Base-by-base conservation (phyloP, 2,888 invertebrate species). In the Drosophila subsilvestris region DNA sequence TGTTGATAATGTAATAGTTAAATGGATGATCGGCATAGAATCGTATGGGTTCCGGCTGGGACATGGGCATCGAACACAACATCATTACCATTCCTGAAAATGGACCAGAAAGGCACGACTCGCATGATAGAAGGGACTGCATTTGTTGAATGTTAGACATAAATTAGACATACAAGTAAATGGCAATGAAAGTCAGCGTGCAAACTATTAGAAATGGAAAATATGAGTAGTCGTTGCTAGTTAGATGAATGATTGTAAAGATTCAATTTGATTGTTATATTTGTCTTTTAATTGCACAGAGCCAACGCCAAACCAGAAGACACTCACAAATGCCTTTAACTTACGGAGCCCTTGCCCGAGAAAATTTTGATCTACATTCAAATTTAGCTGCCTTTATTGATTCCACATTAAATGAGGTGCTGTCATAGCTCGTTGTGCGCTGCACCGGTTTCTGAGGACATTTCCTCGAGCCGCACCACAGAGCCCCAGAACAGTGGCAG, bases 401-500 rank as follows among this genome's bases (percentile, higher is more conserved):
- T 54, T 27, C n/a, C 49, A 71, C 45, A 50, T 18, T 48, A 22
- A 59, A 58, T 37, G 43, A 18, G 37, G 14, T 47, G 27, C 25
- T 48, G 43, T 82, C 53, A 85, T 37, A 85, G 74, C 60, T 85
- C 85, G 44, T 80, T 79, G 47, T 78, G 87, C 32, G 77, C 60
- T 55, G 43, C 66, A 76, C 51, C 56, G 55, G 50, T 14, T 48
- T 49, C 55, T 14, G 62, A 2, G 3, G 66, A 2, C 25, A 51
- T 58, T 49, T n/a, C 80, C 25, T 71, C 59, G 32, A 77, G 69
- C 22, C 43, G 74, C 56, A 66, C 53, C 42, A 84, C 70, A 29
- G 84, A 68, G 43, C 90, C 89, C 65, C 70, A 50, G 70, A 90
- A 90, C 29, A 90, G 57, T 6, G 77, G 75, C 50, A 69, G 65